Base-by-base conservation (phyloP, 2,888 invertebrate species). In the Calephelis perditalis region DNA sequence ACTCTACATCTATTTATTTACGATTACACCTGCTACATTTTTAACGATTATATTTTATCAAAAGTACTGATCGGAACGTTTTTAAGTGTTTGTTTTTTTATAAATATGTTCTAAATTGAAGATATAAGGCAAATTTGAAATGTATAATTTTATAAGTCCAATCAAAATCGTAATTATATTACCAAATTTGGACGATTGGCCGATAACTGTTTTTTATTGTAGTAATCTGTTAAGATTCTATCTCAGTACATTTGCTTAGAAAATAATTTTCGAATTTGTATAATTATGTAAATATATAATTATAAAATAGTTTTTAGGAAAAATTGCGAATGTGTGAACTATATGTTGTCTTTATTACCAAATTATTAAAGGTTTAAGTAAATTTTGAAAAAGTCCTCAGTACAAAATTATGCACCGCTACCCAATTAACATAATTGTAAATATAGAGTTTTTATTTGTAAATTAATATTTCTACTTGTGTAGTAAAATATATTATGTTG, bases 401-500 rank as follows among this genome's bases (percentile, higher is more conserved):
- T 52, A 52, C 52, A 52, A 52, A 52, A 52, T 52, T 52, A 52
- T 52, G 35, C 52, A 52, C 52, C 52, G 52, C 52, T 52, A 52
- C 52, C 52, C 52, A 52, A 52, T 35, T 35, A 52, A 35, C 35
- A 35, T 52, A 52, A 75, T 73, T 76, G 75, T 78, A 77, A 70
- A 73, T 74, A 84, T 80, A 79, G 65, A 67, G 69, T 68, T 40
- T 72, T 74, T 73, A 78, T 73, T 74, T 78, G 82, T 81, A 83
- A 69, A 80, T 82, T 81, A 76, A 79, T 81, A 78, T 79, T 79
- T 79, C 74, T 82, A 83, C 74, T 76, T 76, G 70, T 73, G 81
- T 82, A 86, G 81, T 80, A 73, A 75, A 82, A 86, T 73, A 84
- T 83, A 86, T 82, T 81, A 81, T 64, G 35, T 52, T 52, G 36